Evolutionary conservation across 2,888 invertebrate species (phyloP), one percentile per base, ranked within the genome.

Genomic region (Megastigmus dorsalis): DNA sequence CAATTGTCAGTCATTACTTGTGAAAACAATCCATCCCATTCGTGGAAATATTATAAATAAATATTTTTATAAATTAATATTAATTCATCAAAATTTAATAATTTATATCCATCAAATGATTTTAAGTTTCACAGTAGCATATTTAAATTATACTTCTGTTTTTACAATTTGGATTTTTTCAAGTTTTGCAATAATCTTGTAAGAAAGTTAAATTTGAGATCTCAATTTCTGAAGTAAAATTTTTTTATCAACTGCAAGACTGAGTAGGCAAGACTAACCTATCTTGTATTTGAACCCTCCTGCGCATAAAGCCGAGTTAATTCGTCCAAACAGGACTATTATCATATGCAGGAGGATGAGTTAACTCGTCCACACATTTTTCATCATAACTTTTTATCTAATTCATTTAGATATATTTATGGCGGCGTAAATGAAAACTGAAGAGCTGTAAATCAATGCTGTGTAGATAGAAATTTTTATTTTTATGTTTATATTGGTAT

Each of bases 21-120:
- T 20, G 36, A 50, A 57, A 50, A 50, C 63, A 52, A 68, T 63
- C 15, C 63, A 74, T 74, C 57, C 55, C 28, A 68, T 75, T 23
- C 4, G 43, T 59, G 6, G 36, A 45, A 54, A 26, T 57, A 59
- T 26, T 38, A 30, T 54, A 36, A 71, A 75, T 75, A 75, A 71
- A 75, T 75, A 75, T 75, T 71, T 71, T 71, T 75, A 60, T 71
- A 71, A 71, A 30, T 23, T 54, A 71, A 62, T 10, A 9, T 26
- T 20, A 0, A 4, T 48, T 26, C 55, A 60, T 54, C 13, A 20
- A 66, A 54, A 54, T 66, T 33, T 43, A 5, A 1, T 43, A 30
- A 45, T 26, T 15, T 36, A 20, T 33, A 65, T 57, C 18, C 15
- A 4, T 38, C 33, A 26, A 45, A 28, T 30, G 26, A 43, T 63